Conservation (phyloP, 2,113 vertebrate genomes). For the Ariopsis seemanni region DNA sequence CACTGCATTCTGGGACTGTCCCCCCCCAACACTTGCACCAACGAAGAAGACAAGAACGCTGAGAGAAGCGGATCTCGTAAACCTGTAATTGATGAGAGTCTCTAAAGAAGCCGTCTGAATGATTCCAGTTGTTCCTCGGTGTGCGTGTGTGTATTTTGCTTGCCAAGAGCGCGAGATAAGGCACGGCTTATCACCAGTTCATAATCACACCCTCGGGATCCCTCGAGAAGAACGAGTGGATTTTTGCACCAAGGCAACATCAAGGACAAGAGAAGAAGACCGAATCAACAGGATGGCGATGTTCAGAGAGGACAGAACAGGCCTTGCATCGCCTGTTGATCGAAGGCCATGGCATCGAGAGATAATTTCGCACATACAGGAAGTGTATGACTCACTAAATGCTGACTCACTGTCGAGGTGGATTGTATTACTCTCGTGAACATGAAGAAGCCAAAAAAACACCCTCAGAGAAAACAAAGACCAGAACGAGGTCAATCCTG, state of each 20-base stretch:
- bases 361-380: neutral
- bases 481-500: neutral
- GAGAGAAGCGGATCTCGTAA: neutral
- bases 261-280: slow-evolving; percentile 15
- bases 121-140: slow-evolving; percentile 8
- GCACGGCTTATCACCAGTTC: slow-evolving; percentile 17
- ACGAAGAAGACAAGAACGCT: neutral
- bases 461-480: neutral
- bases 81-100: neutral
- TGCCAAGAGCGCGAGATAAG: slow-evolving; percentile 23
- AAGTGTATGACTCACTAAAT: neutral
- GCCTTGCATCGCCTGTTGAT: neutral
- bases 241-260: slow-evolving; percentile 4
- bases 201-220: slow-evolving; percentile 8
- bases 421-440: neutral
- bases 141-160: slow-evolving; percentile 12
- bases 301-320: neutral
- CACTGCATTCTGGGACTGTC: neutral
- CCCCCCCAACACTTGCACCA: neutral
- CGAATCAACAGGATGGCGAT: neutral
- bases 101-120: neutral
- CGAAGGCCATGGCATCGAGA: neutral
- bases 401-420: neutral
- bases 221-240: neutral
- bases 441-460: neutral